phyloP scores from a whole-genome alignment of 2,797 vertebrate species.

The Scolopax rusticola region DNA sequence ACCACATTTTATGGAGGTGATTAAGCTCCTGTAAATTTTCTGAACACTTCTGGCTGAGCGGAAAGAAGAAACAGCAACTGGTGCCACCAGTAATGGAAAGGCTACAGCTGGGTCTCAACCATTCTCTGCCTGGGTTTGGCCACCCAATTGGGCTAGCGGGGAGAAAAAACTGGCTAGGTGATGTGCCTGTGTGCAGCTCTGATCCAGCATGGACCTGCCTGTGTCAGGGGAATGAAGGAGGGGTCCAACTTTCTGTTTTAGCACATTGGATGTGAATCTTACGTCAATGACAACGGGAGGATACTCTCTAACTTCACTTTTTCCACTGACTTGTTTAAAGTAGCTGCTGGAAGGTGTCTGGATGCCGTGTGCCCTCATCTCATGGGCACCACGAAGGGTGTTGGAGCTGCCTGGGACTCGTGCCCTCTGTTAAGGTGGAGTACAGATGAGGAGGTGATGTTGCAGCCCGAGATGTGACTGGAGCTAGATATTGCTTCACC shows the following conservation, averaged over 20 bases:
- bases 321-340: neutral
- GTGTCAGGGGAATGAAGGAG: neutral
- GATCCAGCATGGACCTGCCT: neutral
- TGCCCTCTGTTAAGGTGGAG: neutral
- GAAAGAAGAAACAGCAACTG: neutral
- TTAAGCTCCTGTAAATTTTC: slow-evolving; percentile 17
- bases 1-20: neutral
- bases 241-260: neutral
- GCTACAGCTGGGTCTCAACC: neutral
- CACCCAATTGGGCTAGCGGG: neutral
- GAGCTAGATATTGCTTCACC: slow-evolving; percentile 33
- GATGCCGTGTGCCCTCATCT: neutral
- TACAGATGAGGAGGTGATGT: neutral
- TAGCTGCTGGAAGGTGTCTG: neutral
- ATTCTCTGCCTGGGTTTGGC: neutral
- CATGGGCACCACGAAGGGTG: neutral
- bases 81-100: neutral
- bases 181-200: rapidly evolving
- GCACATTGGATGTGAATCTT: neutral
- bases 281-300: rapidly evolving
- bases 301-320: neutral
- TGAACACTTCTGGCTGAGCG: neutral
- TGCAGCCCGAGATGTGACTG: neutral
- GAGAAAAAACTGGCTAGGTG: neutral
- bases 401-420: neutral